Base-by-base conservation (phyloP, 92 coral and sea anemone species). In the Porites lobata region DNA sequence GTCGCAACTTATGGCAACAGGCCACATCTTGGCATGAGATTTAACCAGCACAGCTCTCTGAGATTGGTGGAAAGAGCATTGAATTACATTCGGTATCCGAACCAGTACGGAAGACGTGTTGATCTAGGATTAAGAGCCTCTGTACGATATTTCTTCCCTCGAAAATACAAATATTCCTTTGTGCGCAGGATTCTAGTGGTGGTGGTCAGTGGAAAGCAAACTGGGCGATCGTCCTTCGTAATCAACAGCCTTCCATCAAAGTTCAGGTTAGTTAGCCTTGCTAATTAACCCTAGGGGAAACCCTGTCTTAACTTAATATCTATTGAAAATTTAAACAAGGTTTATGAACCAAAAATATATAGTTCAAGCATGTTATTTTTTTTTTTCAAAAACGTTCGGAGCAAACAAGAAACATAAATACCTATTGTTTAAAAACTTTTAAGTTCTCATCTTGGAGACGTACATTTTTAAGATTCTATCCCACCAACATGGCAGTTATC, bases 101-200 rank as follows among this genome's bases (percentile, higher is more conserved):
- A 65, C 67, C 80, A 78, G 53, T 32, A 24, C 50, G 70, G 84
- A 8, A 18, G 89, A n/a, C 82, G 89, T 7, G 89, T 85, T 32
- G 89, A 85, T 77, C 82, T 76, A 5, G 89, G 80, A 56, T 29
- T 85, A 22, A 52, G 62, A 9, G 57, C 89, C 1, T 78, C 77
- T 18, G 17, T 76, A 17, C 76, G 77, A 6, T 85, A 78, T 20
- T 85, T 85, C 69, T 85, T 85, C 70, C 20, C 75, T 19, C 53
- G 80, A 12, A 85, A 77, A 50, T 18, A 53, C 38, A 67, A 50
- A 38, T 85, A 21, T 54, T 85, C 68, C 4, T 77, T 85, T 19
- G 69, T 85, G 43, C 89, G 75, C 17, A 85, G 56, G 83, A 77
- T 85, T 57, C 74, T 85, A 8, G 89, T 85, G 54, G 89, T 76